phyloP scores from a whole-genome alignment of 1,140 invertebrate genomes.

The Zeugodacus cucurbitae region DNA sequence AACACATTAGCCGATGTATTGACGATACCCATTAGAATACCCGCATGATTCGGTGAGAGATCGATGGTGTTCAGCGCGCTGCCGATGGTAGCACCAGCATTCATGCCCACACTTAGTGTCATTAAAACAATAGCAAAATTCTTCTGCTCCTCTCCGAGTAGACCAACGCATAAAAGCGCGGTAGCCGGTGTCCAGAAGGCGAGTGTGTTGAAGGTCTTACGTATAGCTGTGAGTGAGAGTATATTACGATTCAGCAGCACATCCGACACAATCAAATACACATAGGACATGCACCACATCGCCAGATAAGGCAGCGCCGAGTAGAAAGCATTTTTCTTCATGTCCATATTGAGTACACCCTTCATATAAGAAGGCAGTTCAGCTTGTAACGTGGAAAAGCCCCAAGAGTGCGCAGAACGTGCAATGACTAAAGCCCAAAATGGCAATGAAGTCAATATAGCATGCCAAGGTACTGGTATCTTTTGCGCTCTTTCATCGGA shows the following conservation, averaged over 20 bases:
- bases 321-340: conserved; percentile 78
- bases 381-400: conserved; percentile 92
- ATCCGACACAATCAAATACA: conserved; percentile 70
- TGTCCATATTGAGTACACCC: conserved; percentile 81
- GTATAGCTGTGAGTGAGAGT: conserved; percentile 56
- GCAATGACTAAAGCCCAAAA: conserved; percentile 85
- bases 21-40: conserved; percentile 75
- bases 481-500: conserved; percentile 41
- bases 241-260: conserved; percentile 49
- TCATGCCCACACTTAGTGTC: conserved; percentile 78
- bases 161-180: conserved; percentile 69
- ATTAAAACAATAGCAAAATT: conserved; percentile 72
- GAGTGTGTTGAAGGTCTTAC: conserved; percentile 77
- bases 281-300: conserved; percentile 77
- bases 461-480: conserved; percentile 73
- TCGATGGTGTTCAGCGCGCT: conserved; percentile 77
- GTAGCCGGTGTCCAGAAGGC: conserved; percentile 71
- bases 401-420: conserved; percentile 93
- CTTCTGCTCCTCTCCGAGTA: conserved; percentile 69
- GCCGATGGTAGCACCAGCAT: conserved; percentile 82
- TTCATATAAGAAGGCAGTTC: conserved; percentile 93
- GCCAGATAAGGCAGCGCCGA: conserved; percentile 85
- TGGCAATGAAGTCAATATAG: conserved; percentile 82
- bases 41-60: conserved; percentile 80
- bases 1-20: conserved; percentile 79